Evolutionary conservation across 2,113 vertebrate genomes (phyloP).

Genomic region (Hydropotes inermis): DNA sequence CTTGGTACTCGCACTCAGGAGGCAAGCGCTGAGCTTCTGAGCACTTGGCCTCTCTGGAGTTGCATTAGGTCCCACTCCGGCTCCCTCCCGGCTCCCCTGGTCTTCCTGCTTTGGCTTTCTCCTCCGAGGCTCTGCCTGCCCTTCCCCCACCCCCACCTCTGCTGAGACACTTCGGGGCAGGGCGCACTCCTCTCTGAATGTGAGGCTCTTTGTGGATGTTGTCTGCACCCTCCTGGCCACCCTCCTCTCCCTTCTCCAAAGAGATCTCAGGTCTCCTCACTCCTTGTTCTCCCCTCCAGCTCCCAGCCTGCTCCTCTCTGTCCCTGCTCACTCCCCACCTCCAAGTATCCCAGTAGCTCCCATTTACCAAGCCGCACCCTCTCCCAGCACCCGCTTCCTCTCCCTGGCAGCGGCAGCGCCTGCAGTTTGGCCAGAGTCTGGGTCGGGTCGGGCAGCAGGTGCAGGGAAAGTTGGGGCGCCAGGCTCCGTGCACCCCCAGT

Average conservation of each 20-base stretch:
- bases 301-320: not conserved
- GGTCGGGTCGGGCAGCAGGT: fast-evolving
- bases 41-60: no score
- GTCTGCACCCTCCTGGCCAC: not conserved
- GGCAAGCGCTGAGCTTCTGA: not conserved
- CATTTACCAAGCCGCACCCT: fast-evolving
- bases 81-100: not conserved
- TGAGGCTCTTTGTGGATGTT: not conserved
- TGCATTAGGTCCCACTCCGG: not conserved
- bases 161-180: fast-evolving
- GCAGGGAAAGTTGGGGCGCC: not conserved
- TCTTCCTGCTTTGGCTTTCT: fast-evolving
- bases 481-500: no score
- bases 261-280: not conserved
- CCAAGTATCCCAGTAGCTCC: not conserved
- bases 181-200: fast-evolving
- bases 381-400: no score
- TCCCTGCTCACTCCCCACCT: not conserved
- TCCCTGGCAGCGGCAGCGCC: fast-evolving
- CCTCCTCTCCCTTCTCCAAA: not conserved
- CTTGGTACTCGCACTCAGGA: fast-evolving
- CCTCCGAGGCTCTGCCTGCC: not conserved
- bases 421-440: no score
- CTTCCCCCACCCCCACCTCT: fast-evolving
- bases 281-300: not conserved